A percentile compares a stretch with the other conserved stretches of the same genome.
These are phyloP conservation scores for Drosophila aldrichi DNA, from an alignment of 2,888 invertebrate genomes.

Conservation along the genomic window DNA sequence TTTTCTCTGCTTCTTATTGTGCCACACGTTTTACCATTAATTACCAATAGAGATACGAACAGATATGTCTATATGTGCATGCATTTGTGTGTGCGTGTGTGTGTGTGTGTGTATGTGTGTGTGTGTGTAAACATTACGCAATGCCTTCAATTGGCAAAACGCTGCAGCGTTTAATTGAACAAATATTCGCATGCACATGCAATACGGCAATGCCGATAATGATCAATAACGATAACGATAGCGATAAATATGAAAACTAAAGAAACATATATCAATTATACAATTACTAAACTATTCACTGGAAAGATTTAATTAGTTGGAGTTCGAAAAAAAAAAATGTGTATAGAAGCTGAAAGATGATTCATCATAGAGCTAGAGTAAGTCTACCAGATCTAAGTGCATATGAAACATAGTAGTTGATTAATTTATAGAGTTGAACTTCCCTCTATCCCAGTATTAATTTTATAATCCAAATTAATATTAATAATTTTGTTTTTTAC, in stretches of 20 bases:
- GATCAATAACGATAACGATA: constrained; percentile 8
- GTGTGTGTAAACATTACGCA: constrained; percentile 51
- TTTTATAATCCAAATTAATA: no score
- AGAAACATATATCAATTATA: not conserved
- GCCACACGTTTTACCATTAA: constrained; percentile 64
- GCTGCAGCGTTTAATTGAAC: constrained; percentile 52
- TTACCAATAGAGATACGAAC: constrained; percentile 49
- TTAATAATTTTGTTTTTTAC: not conserved
- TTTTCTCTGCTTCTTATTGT: constrained; percentile 34
- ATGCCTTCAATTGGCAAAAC: constrained; percentile 54
- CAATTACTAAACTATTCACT: not conserved
- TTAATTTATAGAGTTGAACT: no score
- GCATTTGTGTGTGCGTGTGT: constrained; percentile 3
- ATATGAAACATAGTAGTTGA: no score
- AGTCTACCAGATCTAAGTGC: not conserved
- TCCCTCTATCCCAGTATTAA: no score
- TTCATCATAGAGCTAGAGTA: not conserved
- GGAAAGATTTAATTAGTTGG: not conserved
- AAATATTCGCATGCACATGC: constrained; percentile 40
- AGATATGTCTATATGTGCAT: constrained; percentile 21
- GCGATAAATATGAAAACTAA: not conserved
- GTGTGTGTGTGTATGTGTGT: constrained; percentile 1
- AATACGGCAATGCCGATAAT: constrained; percentile 4
- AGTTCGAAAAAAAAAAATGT: not conserved
- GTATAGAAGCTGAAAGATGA: not conserved